Evolutionary conservation across 53 echinoderm and acorn worm species (phyloP).

Genomic region (Holothuria leucospilota): DNA sequence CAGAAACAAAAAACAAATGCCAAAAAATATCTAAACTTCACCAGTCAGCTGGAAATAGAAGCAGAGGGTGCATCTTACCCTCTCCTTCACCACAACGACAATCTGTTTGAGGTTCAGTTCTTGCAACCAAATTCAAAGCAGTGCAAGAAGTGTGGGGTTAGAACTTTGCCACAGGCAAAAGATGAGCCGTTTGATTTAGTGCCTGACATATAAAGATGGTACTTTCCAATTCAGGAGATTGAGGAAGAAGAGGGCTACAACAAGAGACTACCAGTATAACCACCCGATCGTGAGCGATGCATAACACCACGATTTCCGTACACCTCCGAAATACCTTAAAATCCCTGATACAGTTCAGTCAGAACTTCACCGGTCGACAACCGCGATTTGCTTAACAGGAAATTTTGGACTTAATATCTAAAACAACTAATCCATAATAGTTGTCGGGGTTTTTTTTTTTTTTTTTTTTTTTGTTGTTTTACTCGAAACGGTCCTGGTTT

Average conservation of each 20-base stretch:
- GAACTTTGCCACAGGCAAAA: slow-evolving; percentile 3
- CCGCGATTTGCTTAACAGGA: slow-evolving; percentile 9
- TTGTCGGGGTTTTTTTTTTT: too few species aligned
- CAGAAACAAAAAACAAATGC: neutral
- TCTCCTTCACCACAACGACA: slow-evolving; percentile 13
- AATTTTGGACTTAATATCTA: neutral
- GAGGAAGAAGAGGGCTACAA: slow-evolving; percentile 11
- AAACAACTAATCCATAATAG: too few species aligned
- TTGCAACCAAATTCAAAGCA: neutral
- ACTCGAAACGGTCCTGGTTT: too few species aligned
- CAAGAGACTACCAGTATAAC: neutral
- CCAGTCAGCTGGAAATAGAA: too few species aligned
- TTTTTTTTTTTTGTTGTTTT: too few species aligned
- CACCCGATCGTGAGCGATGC: slow-evolving; percentile 10
- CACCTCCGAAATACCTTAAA: neutral
- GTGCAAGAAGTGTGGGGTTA: slow-evolving; percentile 8
- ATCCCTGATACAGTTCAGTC: neutral
- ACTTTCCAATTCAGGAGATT: neutral
- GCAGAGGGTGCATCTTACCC: neutral
- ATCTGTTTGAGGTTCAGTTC: slow-evolving; percentile 17
- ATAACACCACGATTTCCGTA: neutral
- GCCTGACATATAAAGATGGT: slow-evolving; percentile 9
- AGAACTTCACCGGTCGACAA: neutral
- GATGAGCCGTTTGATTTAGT: slow-evolving; percentile 27
- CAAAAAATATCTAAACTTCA: neutral